These are phyloP conservation scores for Lophotriccus pileatus DNA, from an alignment of 2,797 vertebrate species.

Conservation along the genomic window DNA sequence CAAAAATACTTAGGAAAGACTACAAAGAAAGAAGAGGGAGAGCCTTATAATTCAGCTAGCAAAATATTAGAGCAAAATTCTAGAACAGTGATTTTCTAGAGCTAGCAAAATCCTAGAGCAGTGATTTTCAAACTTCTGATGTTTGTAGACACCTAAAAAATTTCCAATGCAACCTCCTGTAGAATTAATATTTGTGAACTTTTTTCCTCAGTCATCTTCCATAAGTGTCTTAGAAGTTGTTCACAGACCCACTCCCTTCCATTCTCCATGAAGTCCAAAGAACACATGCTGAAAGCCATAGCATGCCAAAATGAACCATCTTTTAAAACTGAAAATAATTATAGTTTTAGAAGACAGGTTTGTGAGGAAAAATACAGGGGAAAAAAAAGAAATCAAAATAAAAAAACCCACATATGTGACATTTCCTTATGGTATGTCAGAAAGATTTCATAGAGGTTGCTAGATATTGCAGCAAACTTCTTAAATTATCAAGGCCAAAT, in stretches of 20 bases:
- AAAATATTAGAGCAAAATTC: background rate
- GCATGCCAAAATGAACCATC: background rate
- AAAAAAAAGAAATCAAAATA: background rate
- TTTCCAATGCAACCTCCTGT: background rate
- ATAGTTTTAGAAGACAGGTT: background rate
- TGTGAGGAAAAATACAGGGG: background rate
- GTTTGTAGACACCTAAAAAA: background rate
- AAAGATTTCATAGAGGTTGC: background rate
- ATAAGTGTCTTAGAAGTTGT: background rate
- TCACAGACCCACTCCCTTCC: background rate
- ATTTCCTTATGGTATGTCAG: background rate
- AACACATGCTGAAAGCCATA: background rate
- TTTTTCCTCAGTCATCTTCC: background rate
- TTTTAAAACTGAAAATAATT: background rate
- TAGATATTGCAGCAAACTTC: background rate
- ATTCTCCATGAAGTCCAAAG: background rate
- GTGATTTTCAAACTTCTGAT: background rate
- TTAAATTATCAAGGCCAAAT: background rate
- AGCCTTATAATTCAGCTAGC: background rate
- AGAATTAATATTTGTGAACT: background rate
- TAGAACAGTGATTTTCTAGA: background rate
- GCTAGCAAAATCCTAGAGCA: background rate
- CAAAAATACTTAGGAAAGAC: background rate
- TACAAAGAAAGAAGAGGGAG: background rate
- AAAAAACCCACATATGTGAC: background rate